These are phyloP conservation scores for Artibeus lituratus DNA, from an alignment of 2,797 vertebrate species.

Conservation along the genomic window DNA sequence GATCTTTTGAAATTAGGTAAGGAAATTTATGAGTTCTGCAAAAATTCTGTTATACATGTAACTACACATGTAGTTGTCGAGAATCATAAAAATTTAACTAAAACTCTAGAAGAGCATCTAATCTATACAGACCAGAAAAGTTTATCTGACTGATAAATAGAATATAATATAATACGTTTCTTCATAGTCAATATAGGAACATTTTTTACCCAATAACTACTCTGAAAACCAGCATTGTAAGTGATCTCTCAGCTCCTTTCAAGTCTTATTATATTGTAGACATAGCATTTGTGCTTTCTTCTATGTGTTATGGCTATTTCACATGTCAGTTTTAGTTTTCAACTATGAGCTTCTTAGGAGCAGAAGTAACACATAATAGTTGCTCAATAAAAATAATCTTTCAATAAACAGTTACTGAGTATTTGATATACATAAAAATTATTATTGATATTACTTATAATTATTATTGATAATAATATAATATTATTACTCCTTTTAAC, in stretches of 20 bases:
- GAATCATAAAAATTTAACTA: neutral
- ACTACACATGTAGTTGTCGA: neutral
- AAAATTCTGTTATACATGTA: neutral
- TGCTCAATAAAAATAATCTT: slow-evolving; percentile 2
- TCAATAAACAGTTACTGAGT: neutral
- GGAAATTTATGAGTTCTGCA: neutral
- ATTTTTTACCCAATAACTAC: neutral
- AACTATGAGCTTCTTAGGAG: neutral
- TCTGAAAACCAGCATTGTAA: neutral
- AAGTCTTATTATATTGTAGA: neutral
- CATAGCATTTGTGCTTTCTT: neutral
- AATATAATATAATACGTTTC: neutral
- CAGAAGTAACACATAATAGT: neutral
- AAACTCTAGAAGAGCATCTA: neutral
- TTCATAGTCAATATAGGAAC: neutral
- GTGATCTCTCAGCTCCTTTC: neutral
- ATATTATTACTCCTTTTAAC: neutral
- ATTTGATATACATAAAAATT: neutral
- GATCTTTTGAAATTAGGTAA: neutral
- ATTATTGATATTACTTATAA: no score
- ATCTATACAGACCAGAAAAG: neutral
- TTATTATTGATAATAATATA: no score
- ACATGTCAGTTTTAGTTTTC: neutral
- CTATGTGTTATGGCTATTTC: neutral
- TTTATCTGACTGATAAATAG: neutral